These are phyloP conservation scores for Yponomeuta malinellus DNA, from an alignment of 2,888 invertebrate species.

Conservation along the genomic window DNA sequence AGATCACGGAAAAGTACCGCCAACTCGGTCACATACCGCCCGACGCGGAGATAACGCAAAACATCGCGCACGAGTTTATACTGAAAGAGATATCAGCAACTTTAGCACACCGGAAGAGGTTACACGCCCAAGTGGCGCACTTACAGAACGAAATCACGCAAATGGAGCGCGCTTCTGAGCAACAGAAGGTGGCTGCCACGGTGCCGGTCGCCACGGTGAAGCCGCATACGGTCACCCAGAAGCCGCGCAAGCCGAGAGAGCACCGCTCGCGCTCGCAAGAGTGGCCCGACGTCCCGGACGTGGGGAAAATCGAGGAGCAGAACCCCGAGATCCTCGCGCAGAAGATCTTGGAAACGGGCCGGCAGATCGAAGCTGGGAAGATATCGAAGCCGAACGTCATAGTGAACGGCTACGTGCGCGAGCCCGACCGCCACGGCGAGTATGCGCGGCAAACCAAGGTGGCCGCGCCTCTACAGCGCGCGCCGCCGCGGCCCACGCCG, in stretches of 20 bases:
- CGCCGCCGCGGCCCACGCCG: constrained; percentile 37
- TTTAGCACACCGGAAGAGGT: constrained; percentile 86
- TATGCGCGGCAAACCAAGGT: constrained; percentile 30
- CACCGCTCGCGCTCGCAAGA: constrained; percentile 89
- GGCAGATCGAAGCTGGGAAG: constrained; percentile 92
- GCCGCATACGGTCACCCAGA: constrained; percentile 58
- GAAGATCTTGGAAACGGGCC: constrained; percentile 91
- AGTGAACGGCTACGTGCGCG: constrained; percentile 58
- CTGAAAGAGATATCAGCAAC: constrained; percentile 91
- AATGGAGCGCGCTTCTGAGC: constrained; percentile 83
- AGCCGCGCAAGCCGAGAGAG: constrained; percentile 80
- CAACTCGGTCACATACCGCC: constrained; percentile 72
- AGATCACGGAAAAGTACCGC: constrained; percentile 83
- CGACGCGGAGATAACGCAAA: constrained; percentile 78
- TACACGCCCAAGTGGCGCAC: constrained; percentile 84
- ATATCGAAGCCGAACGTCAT: constrained; percentile 62
- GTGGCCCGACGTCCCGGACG: constrained; percentile 93
- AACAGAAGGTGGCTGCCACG: constrained; percentile 66
- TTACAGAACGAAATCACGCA: constrained; percentile 86
- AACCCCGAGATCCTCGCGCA: constrained; percentile 93
- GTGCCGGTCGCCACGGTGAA: constrained; percentile 64
- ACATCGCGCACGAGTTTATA: constrained; percentile 86
- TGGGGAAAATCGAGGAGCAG: constrained; percentile 93
- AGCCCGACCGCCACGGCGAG: constrained; percentile 43
- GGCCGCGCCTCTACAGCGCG: constrained; percentile 36